Evolutionary conservation across 2,797 vertebrate genomes (phyloP).

Genomic region (Ispidina lecontei): DNA sequence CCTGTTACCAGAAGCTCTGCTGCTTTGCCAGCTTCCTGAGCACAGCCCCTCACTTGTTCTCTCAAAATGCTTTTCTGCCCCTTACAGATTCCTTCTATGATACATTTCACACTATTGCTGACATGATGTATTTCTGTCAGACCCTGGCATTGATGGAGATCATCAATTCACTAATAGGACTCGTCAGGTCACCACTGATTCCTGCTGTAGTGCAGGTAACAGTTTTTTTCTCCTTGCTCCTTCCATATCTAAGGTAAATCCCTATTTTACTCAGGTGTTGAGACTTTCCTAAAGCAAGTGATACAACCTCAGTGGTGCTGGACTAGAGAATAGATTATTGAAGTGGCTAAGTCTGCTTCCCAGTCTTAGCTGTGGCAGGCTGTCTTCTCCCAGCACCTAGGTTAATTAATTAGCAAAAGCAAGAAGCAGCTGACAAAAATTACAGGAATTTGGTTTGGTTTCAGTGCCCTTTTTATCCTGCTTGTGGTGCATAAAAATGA

Average conservation of each 20-base stretch:
- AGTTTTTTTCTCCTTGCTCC: background rate
- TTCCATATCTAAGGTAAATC: background rate
- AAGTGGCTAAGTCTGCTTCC: background rate
- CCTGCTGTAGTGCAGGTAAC: conserved; percentile 89
- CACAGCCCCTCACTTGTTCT: background rate
- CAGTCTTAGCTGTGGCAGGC: background rate
- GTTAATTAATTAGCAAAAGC: background rate
- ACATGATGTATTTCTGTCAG: conserved; percentile 98
- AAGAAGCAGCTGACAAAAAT: background rate
- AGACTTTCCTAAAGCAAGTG: background rate
- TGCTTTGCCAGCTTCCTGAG: background rate
- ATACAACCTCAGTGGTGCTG: background rate
- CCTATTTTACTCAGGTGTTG: background rate
- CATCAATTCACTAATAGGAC: conserved; percentile 89
- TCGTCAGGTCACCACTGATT: conserved; percentile 85
- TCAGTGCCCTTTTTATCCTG: background rate
- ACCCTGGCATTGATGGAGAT: conserved; percentile 89
- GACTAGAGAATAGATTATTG: background rate
- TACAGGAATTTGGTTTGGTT: background rate
- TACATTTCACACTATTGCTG: conserved; percentile 91
- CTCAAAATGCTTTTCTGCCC: background rate
- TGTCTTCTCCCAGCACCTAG: background rate
- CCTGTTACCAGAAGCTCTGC: background rate
- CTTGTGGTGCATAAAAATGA: background rate
- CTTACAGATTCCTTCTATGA: conserved; percentile 92